A percentile compares a stretch with the other conserved stretches of the same genome.
phyloP scores from a whole-genome alignment of 2,113 vertebrate species.

The Scalopus aquaticus region DNA sequence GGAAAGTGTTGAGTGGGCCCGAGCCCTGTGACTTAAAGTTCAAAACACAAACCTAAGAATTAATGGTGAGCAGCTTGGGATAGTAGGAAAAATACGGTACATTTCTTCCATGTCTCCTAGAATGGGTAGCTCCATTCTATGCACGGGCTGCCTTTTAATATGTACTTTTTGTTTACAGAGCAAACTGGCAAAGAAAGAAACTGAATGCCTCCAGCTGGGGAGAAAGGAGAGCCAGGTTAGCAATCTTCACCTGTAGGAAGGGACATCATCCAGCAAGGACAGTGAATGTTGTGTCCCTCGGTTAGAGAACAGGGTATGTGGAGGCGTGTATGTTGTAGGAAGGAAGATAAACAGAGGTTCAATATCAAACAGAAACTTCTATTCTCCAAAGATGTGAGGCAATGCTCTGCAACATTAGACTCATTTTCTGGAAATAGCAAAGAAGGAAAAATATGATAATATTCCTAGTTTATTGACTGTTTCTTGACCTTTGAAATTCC shows the following conservation, averaged over 20 bases:
- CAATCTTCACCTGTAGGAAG: not conserved
- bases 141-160: not conserved
- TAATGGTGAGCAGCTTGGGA: not conserved
- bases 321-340: not conserved
- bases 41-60: not conserved
- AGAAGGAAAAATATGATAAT: not conserved
- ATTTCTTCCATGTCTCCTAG: not conserved
- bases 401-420: not conserved
- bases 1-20: not conserved
- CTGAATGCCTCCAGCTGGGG: not conserved
- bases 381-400: not conserved
- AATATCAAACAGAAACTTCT: not conserved
- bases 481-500: not conserved
- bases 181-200: not conserved
- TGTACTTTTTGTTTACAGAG: not conserved
- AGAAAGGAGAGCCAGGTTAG: not conserved
- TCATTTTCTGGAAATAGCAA: not conserved
- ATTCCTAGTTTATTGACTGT: not conserved
- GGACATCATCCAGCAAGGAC: not conserved
- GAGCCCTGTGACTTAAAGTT: not conserved
- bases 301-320: not conserved
- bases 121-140: not conserved
- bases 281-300: not conserved
- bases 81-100: not conserved
- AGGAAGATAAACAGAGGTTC: not conserved